Conservation (phyloP, 2,113 vertebrate species). For the Tachycineta bicolor region DNA sequence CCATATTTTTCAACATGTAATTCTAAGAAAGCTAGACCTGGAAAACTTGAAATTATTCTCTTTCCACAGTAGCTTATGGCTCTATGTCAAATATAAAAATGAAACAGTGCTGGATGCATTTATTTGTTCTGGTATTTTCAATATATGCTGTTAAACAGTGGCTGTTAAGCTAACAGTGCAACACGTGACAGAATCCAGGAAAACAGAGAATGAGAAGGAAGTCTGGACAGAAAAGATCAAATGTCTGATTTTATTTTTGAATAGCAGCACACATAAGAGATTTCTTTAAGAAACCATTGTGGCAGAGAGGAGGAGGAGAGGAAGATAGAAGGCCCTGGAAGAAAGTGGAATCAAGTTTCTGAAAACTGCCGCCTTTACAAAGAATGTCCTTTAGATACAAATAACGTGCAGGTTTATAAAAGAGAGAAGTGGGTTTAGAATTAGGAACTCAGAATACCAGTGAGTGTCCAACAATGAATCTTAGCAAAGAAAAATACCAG, state of each 20-base stretch:
- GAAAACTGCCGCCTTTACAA: slow-evolving; percentile 37
- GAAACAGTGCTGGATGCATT: neutral
- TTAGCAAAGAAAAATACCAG: slow-evolving; percentile 60
- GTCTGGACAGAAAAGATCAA: slow-evolving; percentile 46
- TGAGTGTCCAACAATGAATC: slow-evolving; percentile 36
- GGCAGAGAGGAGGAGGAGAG: slow-evolving; percentile 8
- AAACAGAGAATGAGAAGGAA: neutral
- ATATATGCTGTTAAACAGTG: neutral
- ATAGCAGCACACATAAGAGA: slow-evolving; percentile 22
- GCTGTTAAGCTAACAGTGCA: neutral
- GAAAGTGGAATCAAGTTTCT: slow-evolving; percentile 55
- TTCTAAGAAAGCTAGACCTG: neutral
- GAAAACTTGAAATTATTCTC: neutral
- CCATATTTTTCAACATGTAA: neutral
- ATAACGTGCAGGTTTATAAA: slow-evolving; percentile 27
- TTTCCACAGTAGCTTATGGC: neutral
- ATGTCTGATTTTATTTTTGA: slow-evolving; percentile 45
- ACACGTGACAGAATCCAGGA: neutral
- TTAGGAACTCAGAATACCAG: slow-evolving; percentile 42
- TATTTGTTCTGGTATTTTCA: slow-evolving; percentile 7
- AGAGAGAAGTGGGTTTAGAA: slow-evolving; percentile 50
- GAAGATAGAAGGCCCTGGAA: slow-evolving; percentile 26
- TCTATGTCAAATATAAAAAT: neutral
- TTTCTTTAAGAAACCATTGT: neutral
- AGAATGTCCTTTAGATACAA: slow-evolving; percentile 51